Percentiles rank a stretch among this genome's conserved stretches.
Conservation (phyloP, 37 sponge, comb jelly and placozoan genomes). For the Aplysina aerophoba region DNA sequence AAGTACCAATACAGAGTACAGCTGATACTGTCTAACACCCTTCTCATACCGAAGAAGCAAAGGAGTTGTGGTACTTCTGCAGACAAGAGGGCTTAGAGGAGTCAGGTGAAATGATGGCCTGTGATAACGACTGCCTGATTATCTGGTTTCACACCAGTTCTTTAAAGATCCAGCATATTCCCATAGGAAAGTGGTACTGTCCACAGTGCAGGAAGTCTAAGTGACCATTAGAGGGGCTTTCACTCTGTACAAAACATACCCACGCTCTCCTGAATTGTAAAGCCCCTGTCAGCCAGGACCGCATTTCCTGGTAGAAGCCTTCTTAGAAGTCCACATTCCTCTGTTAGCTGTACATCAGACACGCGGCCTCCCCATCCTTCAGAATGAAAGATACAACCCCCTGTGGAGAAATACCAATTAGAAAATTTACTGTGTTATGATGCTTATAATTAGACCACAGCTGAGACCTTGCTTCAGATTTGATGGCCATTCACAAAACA, state of each 20-base stretch:
- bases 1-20: conserved; percentile 2
- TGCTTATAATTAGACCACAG: conserved; percentile 47
- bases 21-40: neutral
- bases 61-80: conserved; percentile 20
- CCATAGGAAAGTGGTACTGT: too few species aligned
- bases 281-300: conserved; percentile 67
- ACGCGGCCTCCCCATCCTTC: conserved; percentile 73
- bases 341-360: conserved; percentile 62
- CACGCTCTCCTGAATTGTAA: conserved; percentile 47
- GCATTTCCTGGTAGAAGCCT: conserved; percentile 34
- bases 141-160: too few species aligned
- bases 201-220: too few species aligned
- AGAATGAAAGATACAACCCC: conserved; percentile 42
- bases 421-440: conserved; percentile 40
- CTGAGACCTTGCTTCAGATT: conserved; percentile 34
- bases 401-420: conserved; percentile 46
- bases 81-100: conserved; percentile 20
- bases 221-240: too few species aligned
- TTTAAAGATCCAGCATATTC: too few species aligned
- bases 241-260: conserved; percentile 49
- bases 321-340: conserved; percentile 60
- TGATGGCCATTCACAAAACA: conserved; percentile 43
- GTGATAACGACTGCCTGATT: too few species aligned
- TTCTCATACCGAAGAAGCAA: neutral
- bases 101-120: conserved; percentile 19